These are phyloP conservation scores for Hyperoplus immaculatus DNA, from an alignment of 2,797 vertebrate species.

Conservation along the genomic window DNA sequence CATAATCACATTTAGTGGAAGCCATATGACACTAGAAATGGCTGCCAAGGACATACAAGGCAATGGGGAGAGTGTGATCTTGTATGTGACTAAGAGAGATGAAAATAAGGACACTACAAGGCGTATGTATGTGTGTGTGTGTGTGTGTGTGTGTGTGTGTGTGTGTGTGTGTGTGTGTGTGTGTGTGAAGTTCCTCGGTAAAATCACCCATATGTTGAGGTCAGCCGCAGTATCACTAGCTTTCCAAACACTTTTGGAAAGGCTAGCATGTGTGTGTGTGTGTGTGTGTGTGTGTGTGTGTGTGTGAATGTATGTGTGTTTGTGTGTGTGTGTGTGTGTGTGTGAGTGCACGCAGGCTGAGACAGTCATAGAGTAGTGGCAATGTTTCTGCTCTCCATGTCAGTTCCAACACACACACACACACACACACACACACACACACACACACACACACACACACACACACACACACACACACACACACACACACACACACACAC, in stretches of 20 bases:
- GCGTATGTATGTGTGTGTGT: slow-evolving; percentile 13
- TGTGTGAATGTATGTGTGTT: background rate
- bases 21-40: slow-evolving; percentile 71
- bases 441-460: too few relatives aligned
- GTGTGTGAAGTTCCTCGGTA: slow-evolving; percentile 67
- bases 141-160: slow-evolving; percentile 18
- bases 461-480: background rate
- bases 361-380: background rate
- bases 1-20: slow-evolving; percentile 70
- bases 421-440: too few relatives aligned
- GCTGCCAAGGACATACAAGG: slow-evolving; percentile 70
- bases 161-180: slow-evolving; percentile 15
- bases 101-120: slow-evolving; percentile 59
- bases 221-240: slow-evolving; percentile 75
- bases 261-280: slow-evolving; percentile 14
- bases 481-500: background rate
- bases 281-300: background rate
- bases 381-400: background rate
- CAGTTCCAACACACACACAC: too few relatives aligned
- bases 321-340: background rate
- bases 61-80: slow-evolving; percentile 60
- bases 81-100: slow-evolving; percentile 55
- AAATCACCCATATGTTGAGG: slow-evolving; percentile 78
- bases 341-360: slow-evolving; percentile 30
- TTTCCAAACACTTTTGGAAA: slow-evolving; percentile 62